phyloP scores from a whole-genome alignment of 2,888 invertebrate species.

The Drepanosiphum platanoidis region DNA sequence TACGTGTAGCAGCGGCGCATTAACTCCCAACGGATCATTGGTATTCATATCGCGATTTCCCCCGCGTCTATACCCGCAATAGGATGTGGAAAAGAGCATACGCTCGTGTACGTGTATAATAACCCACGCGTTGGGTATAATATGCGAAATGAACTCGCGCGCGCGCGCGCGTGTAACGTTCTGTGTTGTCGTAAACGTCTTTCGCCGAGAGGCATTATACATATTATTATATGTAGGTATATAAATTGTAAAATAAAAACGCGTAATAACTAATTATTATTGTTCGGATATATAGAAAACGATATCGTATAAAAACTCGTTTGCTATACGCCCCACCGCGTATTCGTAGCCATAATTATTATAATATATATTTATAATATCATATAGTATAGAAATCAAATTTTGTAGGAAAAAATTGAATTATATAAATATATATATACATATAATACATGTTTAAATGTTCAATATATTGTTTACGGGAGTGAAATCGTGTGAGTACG shows the following conservation, averaged over 20 bases:
- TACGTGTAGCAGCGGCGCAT: neutral
- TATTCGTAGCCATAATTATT: neutral
- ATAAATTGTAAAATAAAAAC: neutral
- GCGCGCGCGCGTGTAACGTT: neutral
- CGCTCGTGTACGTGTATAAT: neutral
- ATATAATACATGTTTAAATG: too few relatives aligned
- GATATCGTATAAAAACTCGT: neutral
- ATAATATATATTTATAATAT: neutral
- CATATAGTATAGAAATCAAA: too few relatives aligned
- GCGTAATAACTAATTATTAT: conserved; percentile 21
- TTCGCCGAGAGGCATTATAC: neutral
- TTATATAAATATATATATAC: too few relatives aligned
- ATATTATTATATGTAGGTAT: too few relatives aligned
- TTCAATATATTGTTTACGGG: too few relatives aligned
- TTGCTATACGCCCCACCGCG: neutral
- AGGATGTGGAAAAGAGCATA: neutral
- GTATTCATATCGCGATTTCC: conserved; percentile 33
- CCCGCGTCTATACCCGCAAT: neutral
- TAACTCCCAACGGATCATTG: conserved; percentile 13
- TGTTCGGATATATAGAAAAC: conserved; percentile 16
- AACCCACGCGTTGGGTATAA: too few relatives aligned
- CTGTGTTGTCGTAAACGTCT: neutral
- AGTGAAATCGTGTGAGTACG: too few relatives aligned
- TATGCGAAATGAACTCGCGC: too few relatives aligned
- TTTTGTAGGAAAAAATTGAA: too few relatives aligned